Evolutionary conservation across 2,888 invertebrate species (phyloP).

Genomic region (Aleiodes testaceus): DNA sequence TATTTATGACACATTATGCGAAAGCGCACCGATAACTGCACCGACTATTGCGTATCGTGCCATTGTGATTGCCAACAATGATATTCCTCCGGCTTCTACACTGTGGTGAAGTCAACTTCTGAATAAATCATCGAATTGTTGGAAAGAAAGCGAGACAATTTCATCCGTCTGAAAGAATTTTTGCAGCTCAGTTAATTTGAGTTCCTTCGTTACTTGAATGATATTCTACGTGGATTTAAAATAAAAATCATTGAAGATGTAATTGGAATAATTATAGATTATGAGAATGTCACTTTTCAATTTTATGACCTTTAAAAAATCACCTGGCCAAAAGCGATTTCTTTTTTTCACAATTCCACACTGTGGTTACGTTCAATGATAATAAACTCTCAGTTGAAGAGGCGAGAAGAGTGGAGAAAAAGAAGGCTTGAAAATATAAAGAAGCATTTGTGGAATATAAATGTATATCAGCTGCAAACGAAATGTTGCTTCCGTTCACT

Average conservation of each 20-base stretch:
- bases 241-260: background rate
- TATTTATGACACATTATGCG: constrained; percentile 73
- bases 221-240: background rate
- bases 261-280: constrained; percentile 16
- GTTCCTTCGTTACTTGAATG: background rate
- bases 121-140: constrained; percentile 62
- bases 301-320: constrained; percentile 14
- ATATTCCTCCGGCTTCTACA: constrained; percentile 57
- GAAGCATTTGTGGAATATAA: too few species aligned
- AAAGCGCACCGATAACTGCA: constrained; percentile 69
- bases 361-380: constrained; percentile 19
- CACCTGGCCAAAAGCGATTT: constrained; percentile 26
- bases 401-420: background rate
- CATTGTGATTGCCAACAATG: constrained; percentile 70
- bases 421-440: background rate
- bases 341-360: constrained; percentile 10
- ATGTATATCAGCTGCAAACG: too few species aligned
- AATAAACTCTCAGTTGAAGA: constrained; percentile 23
- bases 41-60: constrained; percentile 63
- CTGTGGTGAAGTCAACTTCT: constrained; percentile 58
- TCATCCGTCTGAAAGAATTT: too few species aligned
- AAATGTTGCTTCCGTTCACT: constrained; percentile 11
- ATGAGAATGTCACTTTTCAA: constrained; percentile 20
- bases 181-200: constrained; percentile 4
- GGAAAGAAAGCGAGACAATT: background rate